Base-by-base conservation (phyloP, 1,140 invertebrate species). In the Hycleus phaleratus region DNA sequence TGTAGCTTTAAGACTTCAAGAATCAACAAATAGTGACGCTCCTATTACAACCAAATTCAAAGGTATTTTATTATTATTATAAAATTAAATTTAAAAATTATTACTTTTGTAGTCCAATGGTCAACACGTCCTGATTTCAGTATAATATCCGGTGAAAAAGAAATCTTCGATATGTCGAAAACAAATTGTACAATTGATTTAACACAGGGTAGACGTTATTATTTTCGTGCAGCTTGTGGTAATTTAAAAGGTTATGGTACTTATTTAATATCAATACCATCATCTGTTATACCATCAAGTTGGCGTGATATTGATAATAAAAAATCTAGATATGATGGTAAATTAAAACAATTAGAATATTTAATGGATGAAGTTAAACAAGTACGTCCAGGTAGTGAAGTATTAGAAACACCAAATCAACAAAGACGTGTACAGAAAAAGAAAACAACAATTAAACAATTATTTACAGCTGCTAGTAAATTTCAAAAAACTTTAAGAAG, bases 391-490 rank as follows among this genome's bases (percentile, higher is more conserved):
- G 79, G 82, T 7, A 77, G 78, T 62, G 80, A 80, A 58, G 70
- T 51, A 38, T 77, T 83, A 49, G 82, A 84, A 32, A 42, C 79
- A 3, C 78, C 78, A 3, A 78, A 77, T 2, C 66, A 79, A 42
- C 80, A 87, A 70, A 72, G 81, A 69, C 79, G 88, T 73, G 75
- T 78, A 68, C 80, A 88, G 64, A 85, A 85, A 69, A 92, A 93
- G 71, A 91, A 91, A 57, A 91, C 92, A 49, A 93, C 93, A 45
- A 93, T 98, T 45, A 90, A 95, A 65, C 93, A 96, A 69, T 80
- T 97, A 1, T 97, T 98, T 71, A 90, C 92, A 0, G 89, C 92
- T 3, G 88, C 91, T 7, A 91, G 91, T 63, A 97, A 97, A 74
- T 97, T 98, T 71, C 92, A 96, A 71, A 97, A 96, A 73, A 87